Evolutionary conservation across 2,113 vertebrate species (phyloP).

Genomic region (Cyanistes caeruleus): DNA sequence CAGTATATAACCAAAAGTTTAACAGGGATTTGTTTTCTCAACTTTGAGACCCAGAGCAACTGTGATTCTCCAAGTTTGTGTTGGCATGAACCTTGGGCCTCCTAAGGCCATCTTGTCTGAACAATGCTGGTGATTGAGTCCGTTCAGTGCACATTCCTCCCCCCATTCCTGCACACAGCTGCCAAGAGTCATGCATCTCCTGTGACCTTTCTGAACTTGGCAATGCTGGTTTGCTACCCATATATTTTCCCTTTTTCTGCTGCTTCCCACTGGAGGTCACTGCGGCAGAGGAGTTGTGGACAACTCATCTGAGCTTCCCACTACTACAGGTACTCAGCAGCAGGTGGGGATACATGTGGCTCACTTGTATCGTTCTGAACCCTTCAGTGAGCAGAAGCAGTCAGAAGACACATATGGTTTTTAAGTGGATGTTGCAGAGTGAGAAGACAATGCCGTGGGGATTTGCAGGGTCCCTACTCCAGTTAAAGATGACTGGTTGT

Average conservation of each 20-base stretch:
- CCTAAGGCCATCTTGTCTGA: constrained; percentile 6
- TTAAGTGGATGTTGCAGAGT: background rate
- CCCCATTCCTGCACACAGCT: background rate
- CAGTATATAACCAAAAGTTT: background rate
- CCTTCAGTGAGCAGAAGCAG: background rate
- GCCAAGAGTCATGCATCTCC: background rate
- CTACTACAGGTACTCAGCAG: background rate
- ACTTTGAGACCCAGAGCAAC: constrained; percentile 8
- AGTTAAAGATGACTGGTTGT: background rate
- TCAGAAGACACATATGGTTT: background rate
- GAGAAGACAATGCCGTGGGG: background rate
- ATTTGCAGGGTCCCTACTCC: background rate
- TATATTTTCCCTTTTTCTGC: background rate
- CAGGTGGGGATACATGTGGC: background rate
- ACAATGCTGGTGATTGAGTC: background rate
- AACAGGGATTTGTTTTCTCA: constrained; percentile 12
- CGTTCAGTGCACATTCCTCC: background rate
- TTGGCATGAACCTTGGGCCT: background rate
- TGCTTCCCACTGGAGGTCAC: constrained; percentile 41
- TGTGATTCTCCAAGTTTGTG: background rate
- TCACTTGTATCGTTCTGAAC: background rate
- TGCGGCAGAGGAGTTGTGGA: background rate
- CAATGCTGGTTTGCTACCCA: background rate
- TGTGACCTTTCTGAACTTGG: background rate
- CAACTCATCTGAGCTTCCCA: background rate